Percentiles rank a stretch among this genome's conserved stretches.
Conservation (phyloP, 2,113 vertebrate genomes). For the Athene cunicularia region DNA sequence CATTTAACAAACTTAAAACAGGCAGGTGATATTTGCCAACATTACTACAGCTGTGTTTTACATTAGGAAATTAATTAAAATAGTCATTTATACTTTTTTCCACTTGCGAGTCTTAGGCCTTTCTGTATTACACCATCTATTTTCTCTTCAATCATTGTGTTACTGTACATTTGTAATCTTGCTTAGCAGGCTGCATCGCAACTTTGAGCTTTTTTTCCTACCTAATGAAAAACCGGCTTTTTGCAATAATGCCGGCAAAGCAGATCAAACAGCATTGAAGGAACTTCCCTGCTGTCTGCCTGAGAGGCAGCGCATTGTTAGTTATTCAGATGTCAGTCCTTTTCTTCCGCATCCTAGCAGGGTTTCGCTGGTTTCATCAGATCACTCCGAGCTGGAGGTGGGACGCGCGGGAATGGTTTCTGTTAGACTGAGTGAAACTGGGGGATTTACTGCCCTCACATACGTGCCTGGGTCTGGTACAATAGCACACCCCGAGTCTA, state of each 20-base stretch:
- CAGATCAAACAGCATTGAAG: conserved; percentile 41
- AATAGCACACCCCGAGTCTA: background rate
- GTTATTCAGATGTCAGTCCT: conserved; percentile 20
- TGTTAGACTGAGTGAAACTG: background rate
- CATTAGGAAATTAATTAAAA: conserved; percentile 84
- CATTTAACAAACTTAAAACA: conserved; percentile 75
- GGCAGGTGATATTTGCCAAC: conserved; percentile 75
- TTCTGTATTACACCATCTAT: conserved; percentile 69
- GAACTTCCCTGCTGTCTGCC: conserved; percentile 60
- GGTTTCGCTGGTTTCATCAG: conserved; percentile 50
- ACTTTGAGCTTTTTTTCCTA: background rate
- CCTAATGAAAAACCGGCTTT: conserved; percentile 52
- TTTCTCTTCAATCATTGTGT: conserved; percentile 63
- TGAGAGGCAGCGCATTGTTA: conserved; percentile 3
- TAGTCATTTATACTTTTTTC: conserved; percentile 75
- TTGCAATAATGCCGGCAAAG: background rate
- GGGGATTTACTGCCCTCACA: background rate
- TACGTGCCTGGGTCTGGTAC: background rate
- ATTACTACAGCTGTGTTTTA: conserved; percentile 79
- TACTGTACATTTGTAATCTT: background rate
- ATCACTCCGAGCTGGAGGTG: conserved; percentile 10
- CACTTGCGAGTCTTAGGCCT: conserved; percentile 62
- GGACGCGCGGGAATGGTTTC: background rate
- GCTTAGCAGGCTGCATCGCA: conserved; percentile 14
- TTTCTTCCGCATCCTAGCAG: conserved; percentile 13